phyloP scores from a whole-genome alignment of 1,140 invertebrate genomes.

The Bradynema listronoti region DNA sequence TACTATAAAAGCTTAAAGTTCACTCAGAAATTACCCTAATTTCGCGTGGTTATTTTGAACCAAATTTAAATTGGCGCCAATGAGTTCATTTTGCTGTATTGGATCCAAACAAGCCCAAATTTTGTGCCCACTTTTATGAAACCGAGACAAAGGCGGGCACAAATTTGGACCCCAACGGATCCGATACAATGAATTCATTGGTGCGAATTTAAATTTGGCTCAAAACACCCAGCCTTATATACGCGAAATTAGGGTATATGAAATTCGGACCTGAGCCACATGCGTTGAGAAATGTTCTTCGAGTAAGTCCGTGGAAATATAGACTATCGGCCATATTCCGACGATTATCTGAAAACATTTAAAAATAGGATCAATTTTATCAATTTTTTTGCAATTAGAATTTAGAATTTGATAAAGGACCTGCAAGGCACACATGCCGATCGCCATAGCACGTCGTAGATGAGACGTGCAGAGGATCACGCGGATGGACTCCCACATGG shows the following conservation, averaged over 20 bases:
- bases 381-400: conserved; percentile 2
- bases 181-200: too few species aligned
- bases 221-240: too few species aligned
- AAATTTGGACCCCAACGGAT: too few species aligned
- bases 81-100: too few species aligned
- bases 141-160: too few species aligned
- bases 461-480: conserved; percentile 36
- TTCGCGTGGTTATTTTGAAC: too few species aligned
- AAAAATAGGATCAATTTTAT: neutral
- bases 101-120: too few species aligned
- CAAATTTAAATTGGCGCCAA: too few species aligned
- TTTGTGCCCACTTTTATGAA: too few species aligned
- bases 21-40: too few species aligned
- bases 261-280: conserved; percentile 29
- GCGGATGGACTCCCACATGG: conserved; percentile 21
- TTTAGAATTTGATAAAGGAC: conserved; percentile 15
- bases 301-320: conserved; percentile 48
- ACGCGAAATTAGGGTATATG: conserved; percentile 2
- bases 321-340: conserved; percentile 50
- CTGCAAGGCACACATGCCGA: conserved; percentile 38
- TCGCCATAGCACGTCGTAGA: conserved; percentile 40
- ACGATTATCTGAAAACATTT: conserved; percentile 37
- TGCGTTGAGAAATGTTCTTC: conserved; percentile 41
- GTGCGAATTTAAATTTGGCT: too few species aligned
- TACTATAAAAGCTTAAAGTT: conserved; percentile 6